Evolutionary conservation across 2,888 invertebrate species (phyloP), one percentile per base, ranked within the genome.

Genomic region (Leptopilina drosophilae): DNA sequence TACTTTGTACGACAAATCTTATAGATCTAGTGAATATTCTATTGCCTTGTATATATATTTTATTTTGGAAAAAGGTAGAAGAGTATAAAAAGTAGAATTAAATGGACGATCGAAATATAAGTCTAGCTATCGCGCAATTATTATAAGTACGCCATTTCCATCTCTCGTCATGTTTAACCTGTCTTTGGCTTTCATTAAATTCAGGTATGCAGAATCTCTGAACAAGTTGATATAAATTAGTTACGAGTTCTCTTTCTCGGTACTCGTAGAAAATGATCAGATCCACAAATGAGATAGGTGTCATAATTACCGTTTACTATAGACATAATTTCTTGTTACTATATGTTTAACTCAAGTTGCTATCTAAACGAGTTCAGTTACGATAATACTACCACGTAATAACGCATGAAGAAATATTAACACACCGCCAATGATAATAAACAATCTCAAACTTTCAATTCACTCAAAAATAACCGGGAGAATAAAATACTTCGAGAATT

Each of bases 351-450:
- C 80, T 80, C 81, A 77, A 77, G 81, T 80, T 80, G 77, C 78
- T 83, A 82, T 83, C 83, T 82, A 81, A 84, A 84, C 81, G 83
- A 84, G 80, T 80, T 78, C 78, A 75, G 79, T 82, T 78, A 81
- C 81, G 81, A 82, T 82, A 81, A 84, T 83, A 77, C 77, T 80
- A 80, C 42, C n/a, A n/a, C 53, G 5, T 73, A 53, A 53, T 53
- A 69, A 69, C 69, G 1, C 49, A 33, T 26, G 5, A 4, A 56
- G 56, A 67, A 46, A 67, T 67, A 67, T 67, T 15, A 33, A n/a
- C 56, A 1, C 20, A 1, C 7, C 33, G 33, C 9, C 56, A 56
- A 69, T 33, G 14, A n/a, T 73, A n/a, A 56, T 20, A 20, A 5
- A n/a, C 33, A 33, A 3, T 33, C 5, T 33, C 33, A 33, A 33